Evolutionary conservation across 2,113 vertebrate genomes (phyloP).

Genomic region (Motacilla alba): DNA sequence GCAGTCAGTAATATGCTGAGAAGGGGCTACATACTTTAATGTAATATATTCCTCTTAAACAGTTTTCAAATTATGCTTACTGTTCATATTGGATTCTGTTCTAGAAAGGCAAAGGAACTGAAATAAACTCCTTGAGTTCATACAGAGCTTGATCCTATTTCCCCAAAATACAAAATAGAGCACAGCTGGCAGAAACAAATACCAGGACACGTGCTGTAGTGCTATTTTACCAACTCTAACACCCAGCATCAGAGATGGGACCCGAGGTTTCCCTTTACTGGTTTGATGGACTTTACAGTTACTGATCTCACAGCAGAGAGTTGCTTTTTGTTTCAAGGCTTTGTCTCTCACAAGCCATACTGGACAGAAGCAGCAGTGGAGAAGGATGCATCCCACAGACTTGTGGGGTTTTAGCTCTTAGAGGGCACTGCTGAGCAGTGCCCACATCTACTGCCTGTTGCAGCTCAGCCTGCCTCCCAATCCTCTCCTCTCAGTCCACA

Average conservation of each 20-base stretch:
- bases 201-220: background rate
- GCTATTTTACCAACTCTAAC: background rate
- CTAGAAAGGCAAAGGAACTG: background rate
- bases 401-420: background rate
- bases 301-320: background rate
- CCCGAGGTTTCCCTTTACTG: rapidly evolving
- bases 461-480: background rate
- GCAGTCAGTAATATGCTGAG: background rate
- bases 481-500: background rate
- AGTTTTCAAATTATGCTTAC: background rate
- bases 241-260: background rate
- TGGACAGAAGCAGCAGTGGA: background rate
- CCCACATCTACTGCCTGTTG: background rate
- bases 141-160: background rate
- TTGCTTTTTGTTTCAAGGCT: background rate
- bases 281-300: background rate
- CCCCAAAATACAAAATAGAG: background rate
- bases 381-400: background rate
- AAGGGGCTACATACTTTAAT: background rate
- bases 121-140: background rate
- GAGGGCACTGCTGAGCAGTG: background rate
- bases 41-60: background rate
- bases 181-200: background rate
- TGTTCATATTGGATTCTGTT: background rate
- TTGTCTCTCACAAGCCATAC: background rate